A percentile compares a stretch with the other conserved stretches of the same genome.
phyloP scores from a whole-genome alignment of 2,113 vertebrate genomes.

The Callocephalon fimbriatum region DNA sequence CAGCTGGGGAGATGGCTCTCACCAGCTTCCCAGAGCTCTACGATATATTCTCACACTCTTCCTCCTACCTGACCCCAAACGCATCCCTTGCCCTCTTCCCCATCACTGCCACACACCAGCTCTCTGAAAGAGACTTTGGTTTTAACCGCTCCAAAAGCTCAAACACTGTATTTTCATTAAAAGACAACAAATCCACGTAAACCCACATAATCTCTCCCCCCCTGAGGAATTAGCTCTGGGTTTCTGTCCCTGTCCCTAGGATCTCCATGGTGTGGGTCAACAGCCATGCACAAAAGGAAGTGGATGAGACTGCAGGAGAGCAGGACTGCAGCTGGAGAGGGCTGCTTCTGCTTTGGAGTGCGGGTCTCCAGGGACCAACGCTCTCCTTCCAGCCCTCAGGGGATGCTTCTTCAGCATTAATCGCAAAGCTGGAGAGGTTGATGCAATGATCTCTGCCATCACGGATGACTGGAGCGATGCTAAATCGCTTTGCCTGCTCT shows the following conservation, averaged over 20 bases:
- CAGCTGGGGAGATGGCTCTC: background rate
- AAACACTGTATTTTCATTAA: background rate
- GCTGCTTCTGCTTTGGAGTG: background rate
- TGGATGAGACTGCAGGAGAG: background rate
- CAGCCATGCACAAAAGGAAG: accelerated
- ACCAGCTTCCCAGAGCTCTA: background rate
- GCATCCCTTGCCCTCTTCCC: background rate
- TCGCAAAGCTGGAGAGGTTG: background rate
- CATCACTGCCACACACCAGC: background rate
- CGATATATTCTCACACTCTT: background rate
- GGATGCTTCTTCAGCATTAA: constrained; percentile 44
- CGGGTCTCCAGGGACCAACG: background rate
- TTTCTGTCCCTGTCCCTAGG: background rate
- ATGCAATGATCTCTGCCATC: constrained; percentile 38
- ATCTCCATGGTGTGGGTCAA: background rate
- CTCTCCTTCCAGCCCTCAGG: background rate
- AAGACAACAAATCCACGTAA: background rate
- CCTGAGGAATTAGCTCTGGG: background rate
- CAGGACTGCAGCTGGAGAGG: constrained; percentile 33
- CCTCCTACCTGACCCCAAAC: background rate
- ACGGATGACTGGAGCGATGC: constrained; percentile 35
- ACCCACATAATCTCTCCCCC: background rate
- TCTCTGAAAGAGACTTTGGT: background rate
- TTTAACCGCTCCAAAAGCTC: background rate
- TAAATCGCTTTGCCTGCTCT: constrained; percentile 39